A percentile compares a stretch with the other conserved stretches of the same genome.
Evolutionary conservation across 2,797 vertebrate genomes (phyloP).

Genomic region (Morelia viridis): DNA sequence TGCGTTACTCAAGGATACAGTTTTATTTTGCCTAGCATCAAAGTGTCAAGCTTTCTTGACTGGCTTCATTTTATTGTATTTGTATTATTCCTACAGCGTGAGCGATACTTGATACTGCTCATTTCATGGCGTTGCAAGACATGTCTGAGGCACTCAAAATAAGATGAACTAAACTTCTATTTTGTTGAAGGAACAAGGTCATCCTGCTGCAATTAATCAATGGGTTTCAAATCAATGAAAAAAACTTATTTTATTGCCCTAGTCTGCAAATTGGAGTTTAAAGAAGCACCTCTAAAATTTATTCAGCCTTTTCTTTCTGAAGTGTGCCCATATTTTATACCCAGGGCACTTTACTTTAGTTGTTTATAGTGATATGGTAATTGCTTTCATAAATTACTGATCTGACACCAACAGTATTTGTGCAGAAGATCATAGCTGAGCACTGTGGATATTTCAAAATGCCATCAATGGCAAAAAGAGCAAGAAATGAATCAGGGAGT

Average conservation of each 20-base stretch:
- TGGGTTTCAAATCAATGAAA: slow-evolving; percentile 54
- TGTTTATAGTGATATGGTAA: slow-evolving; percentile 24
- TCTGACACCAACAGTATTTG: slow-evolving; percentile 25
- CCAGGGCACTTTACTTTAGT: slow-evolving; percentile 10
- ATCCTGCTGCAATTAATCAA: slow-evolving; percentile 58
- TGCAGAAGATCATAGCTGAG: slow-evolving; percentile 19
- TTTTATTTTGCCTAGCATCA: slow-evolving; percentile 30
- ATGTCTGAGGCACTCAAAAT: slow-evolving; percentile 49
- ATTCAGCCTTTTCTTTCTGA: slow-evolving; percentile 56
- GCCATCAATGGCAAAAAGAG: slow-evolving; percentile 16
- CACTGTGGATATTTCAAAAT: slow-evolving; percentile 22
- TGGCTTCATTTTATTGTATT: slow-evolving; percentile 56
- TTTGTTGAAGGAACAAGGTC: slow-evolving; percentile 57
- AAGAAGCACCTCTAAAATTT: slow-evolving; percentile 50
- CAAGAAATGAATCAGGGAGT: slow-evolving; percentile 1
- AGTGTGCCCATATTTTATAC: slow-evolving; percentile 45
- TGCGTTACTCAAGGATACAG: slow-evolving; percentile 25
- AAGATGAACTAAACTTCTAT: slow-evolving; percentile 58
- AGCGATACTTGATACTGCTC: slow-evolving; percentile 31
- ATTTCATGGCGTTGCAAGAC: slow-evolving; percentile 52
- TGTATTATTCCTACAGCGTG: slow-evolving; percentile 37
- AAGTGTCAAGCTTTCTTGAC: slow-evolving; percentile 39
- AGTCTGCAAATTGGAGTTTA: slow-evolving; percentile 57
- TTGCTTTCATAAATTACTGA: slow-evolving; percentile 11
- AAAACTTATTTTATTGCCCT: slow-evolving; percentile 51